Percentiles rank a stretch among this genome's conserved stretches.
Conservation (phyloP, 2,888 invertebrate species). For the Conops quadrifasciatus region DNA sequence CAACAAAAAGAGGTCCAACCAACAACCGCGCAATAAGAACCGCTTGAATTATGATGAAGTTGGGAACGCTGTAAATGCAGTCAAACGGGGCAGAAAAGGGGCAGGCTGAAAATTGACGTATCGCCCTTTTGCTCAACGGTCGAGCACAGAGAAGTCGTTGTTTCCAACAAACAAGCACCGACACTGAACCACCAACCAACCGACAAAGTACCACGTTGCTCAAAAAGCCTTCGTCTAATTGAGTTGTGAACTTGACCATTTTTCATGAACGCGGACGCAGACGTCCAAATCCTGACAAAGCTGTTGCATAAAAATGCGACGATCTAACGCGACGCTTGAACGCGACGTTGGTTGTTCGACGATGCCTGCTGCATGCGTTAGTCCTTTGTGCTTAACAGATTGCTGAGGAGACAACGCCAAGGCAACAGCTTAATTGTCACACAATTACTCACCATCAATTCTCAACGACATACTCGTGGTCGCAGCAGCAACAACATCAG, state of each 20-base stretch:
- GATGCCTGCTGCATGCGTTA: not conserved
- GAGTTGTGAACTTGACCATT: conserved; percentile 62
- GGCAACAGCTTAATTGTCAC: conserved; percentile 63
- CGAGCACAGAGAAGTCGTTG: not conserved
- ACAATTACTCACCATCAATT: conserved; percentile 57
- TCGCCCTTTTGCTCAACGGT: not conserved
- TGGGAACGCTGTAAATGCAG: not conserved
- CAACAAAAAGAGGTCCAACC: not conserved
- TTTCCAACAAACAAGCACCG: not conserved
- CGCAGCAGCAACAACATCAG: conserved; percentile 15
- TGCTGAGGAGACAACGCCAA: not conserved
- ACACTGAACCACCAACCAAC: not conserved
- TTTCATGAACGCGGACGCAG: conserved; percentile 48
- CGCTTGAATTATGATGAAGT: not conserved
- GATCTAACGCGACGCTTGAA: not conserved
- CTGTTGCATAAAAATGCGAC: not conserved
- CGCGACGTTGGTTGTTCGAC: not conserved
- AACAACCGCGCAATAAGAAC: not conserved
- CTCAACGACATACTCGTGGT: not conserved
- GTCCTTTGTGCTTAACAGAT: not conserved
- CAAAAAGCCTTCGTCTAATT: conserved; percentile 57
- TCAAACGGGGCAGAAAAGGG: not conserved
- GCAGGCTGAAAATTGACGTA: not conserved
- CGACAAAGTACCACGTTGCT: not conserved
- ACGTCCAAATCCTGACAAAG: not conserved